Percentiles rank a stretch among this genome's conserved stretches.
These are phyloP conservation scores for Stenodema calcarata DNA, from an alignment of 2,888 invertebrate species.

Conservation along the genomic window DNA sequence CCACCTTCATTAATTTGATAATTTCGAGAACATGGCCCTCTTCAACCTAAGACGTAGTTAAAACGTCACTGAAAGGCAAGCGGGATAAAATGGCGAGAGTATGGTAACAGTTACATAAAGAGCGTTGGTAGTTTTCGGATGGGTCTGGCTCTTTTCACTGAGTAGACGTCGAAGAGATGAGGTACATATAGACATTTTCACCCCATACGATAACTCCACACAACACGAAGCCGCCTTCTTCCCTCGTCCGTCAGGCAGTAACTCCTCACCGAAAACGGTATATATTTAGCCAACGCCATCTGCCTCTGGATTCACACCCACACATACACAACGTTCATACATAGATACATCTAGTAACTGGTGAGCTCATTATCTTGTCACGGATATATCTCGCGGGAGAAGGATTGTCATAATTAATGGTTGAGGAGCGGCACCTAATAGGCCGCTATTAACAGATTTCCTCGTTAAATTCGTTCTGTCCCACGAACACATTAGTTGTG, in stretches of 20 bases:
- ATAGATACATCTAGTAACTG: not conserved
- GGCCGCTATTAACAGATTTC: not conserved
- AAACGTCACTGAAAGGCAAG: too few relatives aligned
- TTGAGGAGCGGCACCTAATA: not conserved
- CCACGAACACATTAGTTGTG: not conserved
- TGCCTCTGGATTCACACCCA: not conserved
- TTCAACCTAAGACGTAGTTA: too few relatives aligned
- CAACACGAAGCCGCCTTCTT: not conserved
- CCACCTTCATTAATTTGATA: too few relatives aligned
- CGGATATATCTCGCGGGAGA: not conserved
- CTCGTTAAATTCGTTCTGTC: not conserved
- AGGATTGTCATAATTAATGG: not conserved
- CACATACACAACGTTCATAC: not conserved
- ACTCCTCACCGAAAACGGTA: not conserved
- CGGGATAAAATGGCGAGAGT: too few relatives aligned
- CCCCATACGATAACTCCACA: not conserved
- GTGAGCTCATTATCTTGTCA: not conserved
- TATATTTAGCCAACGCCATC: not conserved
- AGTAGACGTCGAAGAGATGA: too few relatives aligned
- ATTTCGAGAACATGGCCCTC: too few relatives aligned
- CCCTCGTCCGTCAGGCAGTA: not conserved
- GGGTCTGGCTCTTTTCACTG: too few relatives aligned
- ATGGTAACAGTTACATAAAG: too few relatives aligned
- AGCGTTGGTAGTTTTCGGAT: too few relatives aligned
- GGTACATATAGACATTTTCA: not conserved